Evolutionary conservation across 2,113 vertebrate species (phyloP), one percentile per base, ranked within the genome.

Genomic region (Microcebus ravelobensis): DNA sequence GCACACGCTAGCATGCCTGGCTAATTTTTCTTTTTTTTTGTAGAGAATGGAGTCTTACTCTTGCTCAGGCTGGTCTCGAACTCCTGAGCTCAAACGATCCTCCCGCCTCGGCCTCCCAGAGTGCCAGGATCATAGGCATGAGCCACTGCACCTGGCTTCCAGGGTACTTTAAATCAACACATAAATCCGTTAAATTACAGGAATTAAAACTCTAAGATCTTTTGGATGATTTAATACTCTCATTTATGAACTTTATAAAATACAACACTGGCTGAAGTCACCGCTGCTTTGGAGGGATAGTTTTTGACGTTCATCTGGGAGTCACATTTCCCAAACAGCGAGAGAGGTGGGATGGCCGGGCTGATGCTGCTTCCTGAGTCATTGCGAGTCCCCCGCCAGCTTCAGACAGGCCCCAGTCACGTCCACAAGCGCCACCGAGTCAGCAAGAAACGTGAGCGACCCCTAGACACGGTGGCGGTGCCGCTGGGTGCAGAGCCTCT

Each of bases 131-230:
- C 1, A 55, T 17, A 18, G 52, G 52, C 17, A 17, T 55, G 52
- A 55, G 52, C 52, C 52, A 55, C 17, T 17, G 1, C 6, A 5
- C 52, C 17, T 1, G 1, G 52, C 52, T 88, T 95, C 87, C 42
- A 98, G 36, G 92, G 97, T 48, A 96, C 8, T 76, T 76, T 27
- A 91, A 94, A 93, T 39, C 25, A 55, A 55, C 52, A 18, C 5
- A 18, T 18, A 55, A 55, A 55, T 18, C 52, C 29, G 89, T 42
- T 90, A 96, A 92, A 87, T 65, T 70, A 55, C 42, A n/a, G 71
- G 4, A 77, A 57, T 59, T 79, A 65, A 42, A 97, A 95, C 18
- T 80, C 25, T 2, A 87, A 95, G 96, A 39, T 85, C 65, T 25
- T 82, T 29, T 45, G 3, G 34, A 15, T 89, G 91, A 90, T 76